These are phyloP conservation scores for Antheraea pernyi DNA, from an alignment of 1,140 invertebrate species.

Conservation along the genomic window DNA sequence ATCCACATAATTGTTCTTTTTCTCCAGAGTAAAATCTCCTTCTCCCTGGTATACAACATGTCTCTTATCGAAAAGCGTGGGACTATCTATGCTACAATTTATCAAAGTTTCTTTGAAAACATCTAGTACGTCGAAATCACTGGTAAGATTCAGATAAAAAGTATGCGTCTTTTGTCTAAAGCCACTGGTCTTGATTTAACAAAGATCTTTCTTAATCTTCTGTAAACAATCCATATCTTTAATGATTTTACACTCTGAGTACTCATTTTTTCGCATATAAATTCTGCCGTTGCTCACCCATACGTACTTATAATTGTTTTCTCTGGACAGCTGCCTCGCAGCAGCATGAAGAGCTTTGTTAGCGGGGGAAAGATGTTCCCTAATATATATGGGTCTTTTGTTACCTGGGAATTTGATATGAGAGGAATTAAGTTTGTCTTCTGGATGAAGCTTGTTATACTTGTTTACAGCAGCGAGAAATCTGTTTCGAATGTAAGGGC, in stretches of 20 bases:
- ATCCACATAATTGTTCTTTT: no score
- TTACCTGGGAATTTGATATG: neutral
- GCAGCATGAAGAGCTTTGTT: neutral
- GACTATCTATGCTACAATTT: no score
- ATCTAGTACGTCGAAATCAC: no score
- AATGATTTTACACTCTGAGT: neutral
- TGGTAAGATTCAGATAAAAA: no score
- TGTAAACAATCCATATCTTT: neutral
- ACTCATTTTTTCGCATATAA: neutral
- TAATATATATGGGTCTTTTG: conserved; percentile 3
- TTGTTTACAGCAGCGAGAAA: conserved; percentile 12
- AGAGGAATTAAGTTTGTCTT: neutral
- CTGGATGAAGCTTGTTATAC: conserved; percentile 8
- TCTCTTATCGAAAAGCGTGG: no score
- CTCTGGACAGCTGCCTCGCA: neutral
- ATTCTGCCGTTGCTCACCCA: neutral
- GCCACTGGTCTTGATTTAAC: no score
- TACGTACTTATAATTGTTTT: neutral
- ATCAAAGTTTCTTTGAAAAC: no score
- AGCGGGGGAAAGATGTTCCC: neutral
- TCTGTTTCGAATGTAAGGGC: neutral
- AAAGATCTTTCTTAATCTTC: neutral
- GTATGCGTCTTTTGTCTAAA: no score
- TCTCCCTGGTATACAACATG: no score
- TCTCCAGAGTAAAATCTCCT: no score